These are phyloP conservation scores for Cantharis flavilabris DNA, from an alignment of 2,888 invertebrate genomes.

Conservation along the genomic window DNA sequence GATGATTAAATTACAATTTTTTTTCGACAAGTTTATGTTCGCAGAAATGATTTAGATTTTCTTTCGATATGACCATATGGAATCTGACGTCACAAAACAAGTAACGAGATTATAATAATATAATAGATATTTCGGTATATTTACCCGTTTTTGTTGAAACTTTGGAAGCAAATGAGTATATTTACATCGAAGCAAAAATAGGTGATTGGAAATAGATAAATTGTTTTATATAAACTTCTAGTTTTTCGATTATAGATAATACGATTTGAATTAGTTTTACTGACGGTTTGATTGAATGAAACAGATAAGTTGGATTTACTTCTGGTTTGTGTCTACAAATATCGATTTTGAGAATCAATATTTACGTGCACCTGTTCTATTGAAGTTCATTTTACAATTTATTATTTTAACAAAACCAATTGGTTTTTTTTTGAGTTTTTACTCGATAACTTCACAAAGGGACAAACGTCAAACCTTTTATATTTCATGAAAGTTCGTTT, in stretches of 20 bases:
- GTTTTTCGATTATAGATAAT: slow-evolving; percentile 6
- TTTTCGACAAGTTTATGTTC: too few species aligned
- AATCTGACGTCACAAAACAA: too few species aligned
- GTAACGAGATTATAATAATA: too few species aligned
- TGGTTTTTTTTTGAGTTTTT: neutral
- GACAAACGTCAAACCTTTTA: neutral
- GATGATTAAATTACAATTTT: too few species aligned
- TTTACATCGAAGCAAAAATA: neutral
- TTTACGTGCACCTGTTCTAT: neutral
- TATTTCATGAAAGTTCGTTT: neutral
- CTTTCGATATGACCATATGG: too few species aligned
- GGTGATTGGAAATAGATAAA: neutral
- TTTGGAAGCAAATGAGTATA: neutral
- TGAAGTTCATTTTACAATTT: neutral
- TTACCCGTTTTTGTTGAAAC: neutral
- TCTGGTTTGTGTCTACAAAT: slow-evolving; percentile 5
- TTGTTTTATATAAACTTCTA: slow-evolving; percentile 1
- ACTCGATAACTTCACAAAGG: neutral
- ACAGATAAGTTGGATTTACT: slow-evolving; percentile 10
- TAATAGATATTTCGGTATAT: too few species aligned
- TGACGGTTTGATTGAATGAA: slow-evolving; percentile 10
- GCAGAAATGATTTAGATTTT: too few species aligned
- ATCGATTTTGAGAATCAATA: neutral
- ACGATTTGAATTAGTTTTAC: slow-evolving; percentile 9
- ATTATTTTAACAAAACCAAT: neutral